A percentile compares a stretch with the other conserved stretches of the same genome.
These are phyloP conservation scores for Balaeniceps rex DNA, from an alignment of 2,113 vertebrate genomes.

Conservation along the genomic window DNA sequence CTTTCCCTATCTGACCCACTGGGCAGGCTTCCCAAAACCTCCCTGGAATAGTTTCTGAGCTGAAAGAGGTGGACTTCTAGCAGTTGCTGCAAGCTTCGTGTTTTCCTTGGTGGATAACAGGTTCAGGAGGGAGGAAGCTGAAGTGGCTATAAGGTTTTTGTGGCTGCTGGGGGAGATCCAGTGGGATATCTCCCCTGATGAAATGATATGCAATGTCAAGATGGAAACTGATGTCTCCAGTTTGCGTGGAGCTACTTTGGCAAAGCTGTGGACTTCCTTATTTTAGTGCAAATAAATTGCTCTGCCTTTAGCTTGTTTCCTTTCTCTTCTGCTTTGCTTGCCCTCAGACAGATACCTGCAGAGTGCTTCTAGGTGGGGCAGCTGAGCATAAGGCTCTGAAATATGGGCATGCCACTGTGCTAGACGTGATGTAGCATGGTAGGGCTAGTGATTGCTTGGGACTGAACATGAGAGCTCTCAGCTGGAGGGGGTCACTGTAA, in stretches of 20 bases:
- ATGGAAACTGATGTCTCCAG: background rate
- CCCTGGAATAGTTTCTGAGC: background rate
- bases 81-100: background rate
- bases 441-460: background rate
- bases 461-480: background rate
- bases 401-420: accelerated
- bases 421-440: background rate
- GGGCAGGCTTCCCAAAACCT: background rate
- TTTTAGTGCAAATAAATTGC: background rate
- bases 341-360: background rate
- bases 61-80: background rate
- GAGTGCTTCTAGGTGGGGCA: too few species aligned
- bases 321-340: background rate
- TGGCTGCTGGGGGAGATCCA: too few species aligned
- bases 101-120: background rate
- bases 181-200: background rate
- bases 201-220: accelerated
- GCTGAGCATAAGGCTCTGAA: accelerated
- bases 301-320: background rate
- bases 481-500: background rate
- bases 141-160: background rate
- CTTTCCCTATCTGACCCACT: background rate
- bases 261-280: background rate
- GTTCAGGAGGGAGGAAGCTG: background rate
- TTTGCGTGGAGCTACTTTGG: background rate